These are phyloP conservation scores for Pomacea canaliculata DNA, from an alignment of 2,888 invertebrate species.

Conservation along the genomic window DNA sequence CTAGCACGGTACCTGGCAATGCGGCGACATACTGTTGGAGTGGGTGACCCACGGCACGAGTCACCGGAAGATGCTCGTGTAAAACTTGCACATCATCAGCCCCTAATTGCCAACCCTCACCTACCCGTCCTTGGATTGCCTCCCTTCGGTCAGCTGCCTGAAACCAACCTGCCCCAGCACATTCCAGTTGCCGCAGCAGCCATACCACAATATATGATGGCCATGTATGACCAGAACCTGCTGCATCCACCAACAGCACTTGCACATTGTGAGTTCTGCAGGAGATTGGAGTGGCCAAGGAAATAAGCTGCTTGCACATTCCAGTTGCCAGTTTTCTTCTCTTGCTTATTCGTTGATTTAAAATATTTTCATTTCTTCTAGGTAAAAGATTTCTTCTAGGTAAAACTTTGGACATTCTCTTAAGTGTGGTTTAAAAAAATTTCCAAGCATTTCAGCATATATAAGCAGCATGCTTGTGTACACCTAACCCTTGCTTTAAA, in stretches of 20 bases:
- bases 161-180: constrained; percentile 87
- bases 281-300: not conserved
- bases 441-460: too few relatives aligned
- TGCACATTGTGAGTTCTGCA: constrained; percentile 71
- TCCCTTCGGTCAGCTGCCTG: constrained; percentile 73
- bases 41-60: constrained; percentile 87
- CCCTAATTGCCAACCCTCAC: constrained; percentile 59
- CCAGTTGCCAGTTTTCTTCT: too few relatives aligned
- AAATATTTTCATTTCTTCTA: too few relatives aligned
- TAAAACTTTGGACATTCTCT: too few relatives aligned
- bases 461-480: too few relatives aligned
- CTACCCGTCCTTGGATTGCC: constrained; percentile 47
- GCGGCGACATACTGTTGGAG: constrained; percentile 91
- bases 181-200: constrained; percentile 75
- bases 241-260: constrained; percentile 92
- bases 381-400: too few relatives aligned
- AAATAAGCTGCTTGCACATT: too few relatives aligned
- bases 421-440: too few relatives aligned
- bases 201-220: constrained; percentile 19
- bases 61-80: constrained; percentile 71
- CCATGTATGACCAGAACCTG: constrained; percentile 66
- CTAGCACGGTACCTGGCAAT: constrained; percentile 74
- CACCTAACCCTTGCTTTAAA: too few relatives aligned
- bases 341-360: too few relatives aligned
- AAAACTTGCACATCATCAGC: constrained; percentile 64